Evolutionary conservation across 2,797 vertebrate species (phyloP).

Genomic region (Nyctibius grandis): DNA sequence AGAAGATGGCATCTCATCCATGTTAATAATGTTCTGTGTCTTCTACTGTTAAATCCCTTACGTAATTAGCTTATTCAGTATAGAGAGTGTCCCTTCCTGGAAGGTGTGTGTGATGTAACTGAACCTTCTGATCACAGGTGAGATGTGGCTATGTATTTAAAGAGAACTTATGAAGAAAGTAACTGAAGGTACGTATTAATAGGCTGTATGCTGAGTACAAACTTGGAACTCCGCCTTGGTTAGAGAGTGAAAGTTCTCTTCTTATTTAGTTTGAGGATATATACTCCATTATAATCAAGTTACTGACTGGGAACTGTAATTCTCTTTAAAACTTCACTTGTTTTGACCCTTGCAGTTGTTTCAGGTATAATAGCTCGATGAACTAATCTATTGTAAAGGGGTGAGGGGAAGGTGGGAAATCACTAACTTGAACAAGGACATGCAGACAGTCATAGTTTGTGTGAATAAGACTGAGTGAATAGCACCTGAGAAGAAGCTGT

Average conservation of each 20-base stretch:
- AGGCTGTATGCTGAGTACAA: not conserved
- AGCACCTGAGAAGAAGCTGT: not conserved
- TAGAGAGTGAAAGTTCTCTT: not conserved
- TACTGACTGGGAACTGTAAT: not conserved
- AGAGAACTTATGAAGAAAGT: not conserved
- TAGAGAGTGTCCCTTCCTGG: not conserved
- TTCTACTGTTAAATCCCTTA: not conserved
- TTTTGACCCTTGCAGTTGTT: not conserved
- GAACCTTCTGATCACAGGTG: not conserved
- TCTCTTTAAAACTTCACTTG: not conserved
- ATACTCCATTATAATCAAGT: not conserved
- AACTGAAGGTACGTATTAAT: not conserved
- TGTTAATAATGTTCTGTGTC: not conserved
- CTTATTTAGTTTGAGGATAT: not conserved
- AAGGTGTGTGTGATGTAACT: not conserved
- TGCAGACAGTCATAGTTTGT: not conserved
- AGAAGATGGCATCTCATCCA: not conserved
- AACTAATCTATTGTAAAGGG: rapidly evolving
- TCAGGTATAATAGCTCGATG: not conserved
- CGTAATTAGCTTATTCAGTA: not conserved
- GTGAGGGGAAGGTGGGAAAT: not conserved
- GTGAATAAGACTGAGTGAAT: not conserved
- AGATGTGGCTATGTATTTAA: not conserved
- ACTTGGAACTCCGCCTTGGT: not conserved
- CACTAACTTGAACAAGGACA: not conserved